Conservation (phyloP, 2,888 invertebrate species). For the Lepidocyrtinus sp. region DNA sequence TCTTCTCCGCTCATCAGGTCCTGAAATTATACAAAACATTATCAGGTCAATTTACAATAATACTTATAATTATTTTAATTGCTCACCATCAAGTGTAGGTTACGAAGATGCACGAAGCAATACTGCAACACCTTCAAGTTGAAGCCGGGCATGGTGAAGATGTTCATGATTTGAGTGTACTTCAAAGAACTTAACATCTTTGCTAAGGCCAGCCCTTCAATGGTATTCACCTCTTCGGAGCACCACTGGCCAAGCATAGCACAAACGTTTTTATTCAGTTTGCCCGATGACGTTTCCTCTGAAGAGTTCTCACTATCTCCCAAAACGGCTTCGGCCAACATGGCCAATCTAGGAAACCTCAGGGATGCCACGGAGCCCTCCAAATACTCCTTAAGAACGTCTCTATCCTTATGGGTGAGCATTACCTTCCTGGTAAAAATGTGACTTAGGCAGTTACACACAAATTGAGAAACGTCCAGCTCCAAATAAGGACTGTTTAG, state of each 20-base stretch:
- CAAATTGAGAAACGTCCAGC: slow-evolving; percentile 63
- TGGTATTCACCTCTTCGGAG: slow-evolving; percentile 60
- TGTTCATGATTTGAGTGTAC: slow-evolving; percentile 62
- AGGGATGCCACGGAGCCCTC: slow-evolving; percentile 20
- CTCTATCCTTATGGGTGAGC: slow-evolving; percentile 49
- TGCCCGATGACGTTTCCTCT: background rate
- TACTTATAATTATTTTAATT: background rate
- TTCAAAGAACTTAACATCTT: slow-evolving; percentile 62
- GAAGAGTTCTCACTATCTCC: slow-evolving; percentile 33
- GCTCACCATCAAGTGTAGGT: slow-evolving; percentile 53
- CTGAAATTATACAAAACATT: background rate
- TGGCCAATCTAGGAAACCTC: slow-evolving; percentile 59
- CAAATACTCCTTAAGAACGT: slow-evolving; percentile 48
- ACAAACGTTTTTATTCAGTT: slow-evolving; percentile 23
- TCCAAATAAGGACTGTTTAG: slow-evolving; percentile 45
- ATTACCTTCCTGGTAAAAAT: slow-evolving; percentile 53
- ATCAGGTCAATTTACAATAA: background rate
- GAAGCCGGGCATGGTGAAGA: slow-evolving; percentile 59
- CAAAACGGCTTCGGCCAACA: slow-evolving; percentile 42
- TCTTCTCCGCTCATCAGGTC: slow-evolving; percentile 45
- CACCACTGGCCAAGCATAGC: slow-evolving; percentile 61
- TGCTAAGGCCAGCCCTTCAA: slow-evolving; percentile 66
- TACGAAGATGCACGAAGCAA: slow-evolving; percentile 63
- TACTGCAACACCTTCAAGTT: slow-evolving; percentile 60
- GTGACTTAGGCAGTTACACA: slow-evolving; percentile 56